A percentile compares a stretch with the other conserved stretches of the same genome.
These are phyloP conservation scores for Amphiprion percula DNA, from an alignment of 2,113 vertebrate genomes.

Conservation along the genomic window DNA sequence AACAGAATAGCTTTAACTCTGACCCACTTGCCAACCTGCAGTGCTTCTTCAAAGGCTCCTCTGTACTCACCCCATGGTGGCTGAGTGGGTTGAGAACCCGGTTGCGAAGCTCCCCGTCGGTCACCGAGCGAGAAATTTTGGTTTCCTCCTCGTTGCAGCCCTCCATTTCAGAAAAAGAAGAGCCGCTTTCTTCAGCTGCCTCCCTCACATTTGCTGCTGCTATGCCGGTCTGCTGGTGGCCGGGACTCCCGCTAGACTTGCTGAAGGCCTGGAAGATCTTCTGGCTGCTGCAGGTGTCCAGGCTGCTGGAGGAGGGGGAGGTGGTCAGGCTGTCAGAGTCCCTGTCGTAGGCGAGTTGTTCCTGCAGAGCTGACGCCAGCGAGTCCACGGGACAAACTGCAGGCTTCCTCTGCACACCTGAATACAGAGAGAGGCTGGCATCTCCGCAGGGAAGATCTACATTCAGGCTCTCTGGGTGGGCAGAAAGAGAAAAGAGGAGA, in stretches of 20 bases:
- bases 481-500: background rate
- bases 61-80: conserved; percentile 92
- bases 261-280: conserved; percentile 74
- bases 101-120: conserved; percentile 92
- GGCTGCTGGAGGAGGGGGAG: conserved; percentile 90
- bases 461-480: conserved; percentile 65
- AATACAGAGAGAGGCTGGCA: conserved; percentile 85
- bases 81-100: conserved; percentile 86
- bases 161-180: conserved; percentile 90
- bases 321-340: conserved; percentile 86
- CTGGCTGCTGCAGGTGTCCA: conserved; percentile 90
- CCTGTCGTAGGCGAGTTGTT: conserved; percentile 80
- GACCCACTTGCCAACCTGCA: background rate
- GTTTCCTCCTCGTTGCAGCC: conserved; percentile 84
- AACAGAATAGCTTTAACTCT: background rate
- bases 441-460: conserved; percentile 84
- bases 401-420: conserved; percentile 88
- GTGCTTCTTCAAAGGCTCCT: background rate
- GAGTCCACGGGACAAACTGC: conserved; percentile 79
- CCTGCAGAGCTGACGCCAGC: conserved; percentile 84
- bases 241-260: conserved; percentile 73
- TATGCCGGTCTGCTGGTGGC: conserved; percentile 80
- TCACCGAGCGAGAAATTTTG: conserved; percentile 91
- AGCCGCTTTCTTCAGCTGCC: conserved; percentile 80
- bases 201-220: conserved; percentile 67